Evolutionary conservation across 2,113 vertebrate species (phyloP).

Genomic region (Ochotona princeps): DNA sequence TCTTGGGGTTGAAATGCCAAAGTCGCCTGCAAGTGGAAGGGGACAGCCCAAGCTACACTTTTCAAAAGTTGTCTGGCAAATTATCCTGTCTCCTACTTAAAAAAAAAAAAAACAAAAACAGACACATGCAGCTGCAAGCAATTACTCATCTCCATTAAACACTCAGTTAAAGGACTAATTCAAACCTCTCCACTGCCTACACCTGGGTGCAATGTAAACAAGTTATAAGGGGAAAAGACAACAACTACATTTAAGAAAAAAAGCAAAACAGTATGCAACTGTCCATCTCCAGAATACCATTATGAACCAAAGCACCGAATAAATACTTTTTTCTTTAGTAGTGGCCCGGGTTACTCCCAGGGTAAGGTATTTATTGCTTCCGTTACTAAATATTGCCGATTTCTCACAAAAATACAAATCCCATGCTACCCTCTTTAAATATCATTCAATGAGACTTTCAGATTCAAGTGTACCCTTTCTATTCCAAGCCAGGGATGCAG

Average conservation of each 20-base stretch:
- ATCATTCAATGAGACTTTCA: background rate
- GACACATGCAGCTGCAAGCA: slow-evolving; percentile 63
- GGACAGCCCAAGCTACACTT: slow-evolving; percentile 1
- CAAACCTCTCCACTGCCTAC: slow-evolving; percentile 20
- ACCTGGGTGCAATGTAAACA: slow-evolving; percentile 61
- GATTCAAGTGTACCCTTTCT: background rate
- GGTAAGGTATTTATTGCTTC: background rate
- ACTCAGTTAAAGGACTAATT: slow-evolving; percentile 59
- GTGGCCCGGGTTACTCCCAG: background rate
- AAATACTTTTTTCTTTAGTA: background rate
- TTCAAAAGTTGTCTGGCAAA: slow-evolving; percentile 58
- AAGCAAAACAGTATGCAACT: background rate
- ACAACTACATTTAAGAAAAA: background rate
- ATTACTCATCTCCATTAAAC: slow-evolving; percentile 73
- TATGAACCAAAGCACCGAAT: slow-evolving; percentile 49
- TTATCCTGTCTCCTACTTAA: slow-evolving; percentile 53
- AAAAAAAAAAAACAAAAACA: slow-evolving; percentile 42
- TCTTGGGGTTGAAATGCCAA: background rate
- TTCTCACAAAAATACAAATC: background rate
- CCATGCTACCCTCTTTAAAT: background rate
- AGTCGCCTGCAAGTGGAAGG: background rate
- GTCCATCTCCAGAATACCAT: slow-evolving; percentile 9
- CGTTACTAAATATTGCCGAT: slow-evolving; percentile 8
- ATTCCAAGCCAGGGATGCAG: background rate
- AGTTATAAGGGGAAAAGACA: slow-evolving; percentile 17